phyloP scores from a whole-genome alignment of 92 coral and sea anemone species.

The Muricea muricata region DNA sequence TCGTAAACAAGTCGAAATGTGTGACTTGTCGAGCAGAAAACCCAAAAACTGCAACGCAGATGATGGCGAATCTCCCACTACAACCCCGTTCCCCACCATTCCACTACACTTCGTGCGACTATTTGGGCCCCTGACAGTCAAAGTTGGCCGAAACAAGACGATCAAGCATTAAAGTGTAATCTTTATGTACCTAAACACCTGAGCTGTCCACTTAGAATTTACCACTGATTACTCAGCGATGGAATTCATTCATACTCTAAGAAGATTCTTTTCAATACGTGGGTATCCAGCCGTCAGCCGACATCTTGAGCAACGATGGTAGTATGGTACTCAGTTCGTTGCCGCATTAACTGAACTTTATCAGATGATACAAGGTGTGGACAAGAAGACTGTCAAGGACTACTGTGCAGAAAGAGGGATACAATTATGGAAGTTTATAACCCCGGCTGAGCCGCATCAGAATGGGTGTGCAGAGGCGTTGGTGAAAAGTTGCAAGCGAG shows the following conservation, averaged over 20 bases:
- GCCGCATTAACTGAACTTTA: conserved; percentile 6
- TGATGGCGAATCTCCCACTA: conserved; percentile 9
- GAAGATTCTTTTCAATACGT: too few species aligned
- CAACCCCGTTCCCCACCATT: neutral
- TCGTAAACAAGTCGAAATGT: neutral
- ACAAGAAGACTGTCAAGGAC: neutral
- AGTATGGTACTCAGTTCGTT: neutral
- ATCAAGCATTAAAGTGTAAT: too few species aligned
- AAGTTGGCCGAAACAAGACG: too few species aligned
- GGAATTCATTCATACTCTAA: neutral
- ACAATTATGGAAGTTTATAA: too few species aligned
- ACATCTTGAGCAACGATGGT: neutral
- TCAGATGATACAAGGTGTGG: neutral
- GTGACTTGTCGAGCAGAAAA: neutral
- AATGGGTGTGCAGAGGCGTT: conserved; percentile 21
- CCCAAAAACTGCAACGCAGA: conserved; percentile 11
- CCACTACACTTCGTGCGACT: too few species aligned
- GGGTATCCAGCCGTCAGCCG: neutral
- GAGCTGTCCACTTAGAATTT: neutral
- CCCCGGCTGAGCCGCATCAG: conserved; percentile 43
- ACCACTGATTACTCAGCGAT: neutral
- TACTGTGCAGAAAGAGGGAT: conserved; percentile 8
- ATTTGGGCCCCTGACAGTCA: too few species aligned
- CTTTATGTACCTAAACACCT: neutral
- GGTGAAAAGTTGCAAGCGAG: too few species aligned